Evolutionary conservation across 2,888 invertebrate genomes (phyloP), one percentile per base, ranked within the genome.

Genomic region (Lepeophtheirus nordmannii): DNA sequence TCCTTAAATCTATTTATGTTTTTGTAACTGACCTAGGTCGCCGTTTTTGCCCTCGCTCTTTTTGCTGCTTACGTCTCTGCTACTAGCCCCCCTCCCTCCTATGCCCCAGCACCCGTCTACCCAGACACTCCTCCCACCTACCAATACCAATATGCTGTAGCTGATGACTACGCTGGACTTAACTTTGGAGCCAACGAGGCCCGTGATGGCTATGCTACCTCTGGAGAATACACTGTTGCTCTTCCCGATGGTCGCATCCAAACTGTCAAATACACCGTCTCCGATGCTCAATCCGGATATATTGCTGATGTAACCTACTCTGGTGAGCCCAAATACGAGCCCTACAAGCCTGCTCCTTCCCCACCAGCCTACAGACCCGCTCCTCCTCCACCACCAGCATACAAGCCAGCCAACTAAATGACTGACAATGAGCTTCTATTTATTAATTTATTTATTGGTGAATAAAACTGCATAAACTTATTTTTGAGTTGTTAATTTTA

Each of bases 61-160:
- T 30, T 30, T 7, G 30, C 30, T 30, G 30, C 30, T 30, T 2
- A 2, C 2, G 30, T 30, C 30, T 30, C 30, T 30, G 30, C 57
- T 57, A 30, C 30, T 7, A 30, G 30, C 30, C 30, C 30, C 7
- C 30, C 30, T 30, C 3, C 30, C 7, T n/a, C 57, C 57, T 57
- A 57, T 23, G 22, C 22, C 7, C 57, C 57, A 20, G 57, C 57
- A 11, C 57, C 57, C 23, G 20, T 23, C n/a, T 57, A 57, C n/a
- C 20, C 20, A 23, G 57, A 57, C 22, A 11, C 20, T 2, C 57
- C 57, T 23, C 22, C 57, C 23, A 23, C n/a, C 57, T 57, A 57
- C 57, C 57, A 57, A 57, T 57, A 57, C 57, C 57, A 57, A 57
- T 57, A 57, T 23, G 57, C 57, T 23, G 57, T 57, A 23, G 57